Evolutionary conservation across 2,113 vertebrate species (phyloP), one percentile per base, ranked within the genome.

Genomic region (Calidris pygmaea): DNA sequence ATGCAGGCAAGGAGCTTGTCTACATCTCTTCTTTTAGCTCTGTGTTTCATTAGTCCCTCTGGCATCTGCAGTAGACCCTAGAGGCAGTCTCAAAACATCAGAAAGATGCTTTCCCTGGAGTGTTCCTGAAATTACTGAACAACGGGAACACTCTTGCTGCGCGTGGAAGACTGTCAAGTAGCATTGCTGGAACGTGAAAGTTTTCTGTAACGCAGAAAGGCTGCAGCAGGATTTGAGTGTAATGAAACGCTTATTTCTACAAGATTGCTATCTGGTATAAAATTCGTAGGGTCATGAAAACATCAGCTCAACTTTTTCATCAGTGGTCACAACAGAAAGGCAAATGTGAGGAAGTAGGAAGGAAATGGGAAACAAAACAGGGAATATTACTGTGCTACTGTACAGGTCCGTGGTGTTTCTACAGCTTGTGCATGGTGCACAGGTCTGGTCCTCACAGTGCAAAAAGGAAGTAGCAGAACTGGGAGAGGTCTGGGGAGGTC

Each of bases 231-330:
- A 37, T 86, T 77, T 83, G 24, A 41, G 29, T 62, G n/a, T 23
- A 71, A 18, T 2, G 12, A 37, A 79, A 43, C 0, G 0, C 47
- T 90, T 75, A 7, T 67, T 95, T 82, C 77, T 68, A 0, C 59
- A 75, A 72, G 43, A 75, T 82, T 96, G 70, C 47, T 70, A 3
- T 62, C 21, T 73, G 24, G 16, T 79, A 8, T 62, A 58, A 48
- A 76, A 77, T 50, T 70, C 5, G 0, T 59, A 41, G 10, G 68
- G 32, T 50, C 22, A 23, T 67, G 52, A 63, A 87, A 72, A 81
- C 0, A 0, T 56, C 35, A 76, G 37, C 52, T 52, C 48, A 72
- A 8, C 30, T 72, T 84, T 93, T 74, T 87, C 18, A 48, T 72
- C 30, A 26, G 30, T 19, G 24, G 16, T 85, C 87, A 68, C 32